Conservation (phyloP, 2,888 invertebrate genomes). For the Cryptops parisi region DNA sequence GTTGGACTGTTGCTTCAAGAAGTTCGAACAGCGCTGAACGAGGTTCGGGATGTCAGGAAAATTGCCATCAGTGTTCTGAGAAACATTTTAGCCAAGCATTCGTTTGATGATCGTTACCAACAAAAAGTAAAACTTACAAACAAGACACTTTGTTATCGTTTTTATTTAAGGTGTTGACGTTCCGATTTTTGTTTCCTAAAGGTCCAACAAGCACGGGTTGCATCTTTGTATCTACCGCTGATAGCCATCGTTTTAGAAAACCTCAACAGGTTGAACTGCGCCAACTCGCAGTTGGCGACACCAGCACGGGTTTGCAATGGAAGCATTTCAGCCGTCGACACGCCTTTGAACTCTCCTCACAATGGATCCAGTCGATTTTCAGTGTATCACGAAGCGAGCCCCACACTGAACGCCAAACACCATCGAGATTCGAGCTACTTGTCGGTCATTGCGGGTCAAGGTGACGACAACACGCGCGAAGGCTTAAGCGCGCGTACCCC, state of each 20-base stretch:
- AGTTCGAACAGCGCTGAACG: slow-evolving; percentile 69
- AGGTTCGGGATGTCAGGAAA: slow-evolving; percentile 66
- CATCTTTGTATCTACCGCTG: slow-evolving; percentile 82
- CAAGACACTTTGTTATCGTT: no score
- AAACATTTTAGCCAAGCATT: slow-evolving; percentile 83
- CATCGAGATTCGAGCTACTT: slow-evolving; percentile 55
- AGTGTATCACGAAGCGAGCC: slow-evolving; percentile 26
- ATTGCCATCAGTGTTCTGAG: slow-evolving; percentile 64
- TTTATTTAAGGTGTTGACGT: no score
- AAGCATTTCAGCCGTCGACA: slow-evolving; percentile 34
- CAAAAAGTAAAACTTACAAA: slow-evolving; percentile 42
- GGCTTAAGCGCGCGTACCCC: no score
- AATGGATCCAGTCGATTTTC: slow-evolving; percentile 46
- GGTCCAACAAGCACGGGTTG: slow-evolving; percentile 68
- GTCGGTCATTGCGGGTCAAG: slow-evolving; percentile 54
- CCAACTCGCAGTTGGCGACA: slow-evolving; percentile 8
- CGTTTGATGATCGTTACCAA: slow-evolving; percentile 79
- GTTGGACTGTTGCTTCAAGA: slow-evolving; percentile 78
- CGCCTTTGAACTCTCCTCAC: slow-evolving; percentile 52
- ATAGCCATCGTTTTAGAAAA: slow-evolving; percentile 76
- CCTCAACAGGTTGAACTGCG: slow-evolving; percentile 49
- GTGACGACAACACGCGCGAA: no score
- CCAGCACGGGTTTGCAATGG: slow-evolving; percentile 10
- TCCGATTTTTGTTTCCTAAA: slow-evolving; percentile 24
- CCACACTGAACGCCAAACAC: slow-evolving; percentile 12